Evolutionary conservation across 2,113 vertebrate genomes (phyloP), one percentile per base, ranked within the genome.

Genomic region (Catharus minimus): DNA sequence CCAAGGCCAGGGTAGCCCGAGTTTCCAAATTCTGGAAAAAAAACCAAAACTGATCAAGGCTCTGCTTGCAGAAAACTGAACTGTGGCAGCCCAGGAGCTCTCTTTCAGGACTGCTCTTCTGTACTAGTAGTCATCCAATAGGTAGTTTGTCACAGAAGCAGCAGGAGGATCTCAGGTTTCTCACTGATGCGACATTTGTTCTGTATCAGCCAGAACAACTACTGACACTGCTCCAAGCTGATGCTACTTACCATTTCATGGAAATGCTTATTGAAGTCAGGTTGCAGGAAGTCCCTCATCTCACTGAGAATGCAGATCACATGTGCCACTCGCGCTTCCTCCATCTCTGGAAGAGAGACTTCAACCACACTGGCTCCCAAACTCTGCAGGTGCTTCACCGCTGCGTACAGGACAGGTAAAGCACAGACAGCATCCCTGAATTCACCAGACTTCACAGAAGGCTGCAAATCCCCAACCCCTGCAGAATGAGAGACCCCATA

Each of bases 1-100:
- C 96, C 78, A 97, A 23, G 50, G 95, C 94, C 66, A 97, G 62
- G 62, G n/a, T 95, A 81, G 85, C 49, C 38, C 56, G 94, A 43
- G 96, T 96, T 17, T 97, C 97, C 89, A 97, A 74, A 79, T 96
- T 97, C 97, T 97, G 92, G 64, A 96, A 97, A 26, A 67, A 30
- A 86, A 82, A 92, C 33, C 33, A 77, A 28, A 80, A 75, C 5
- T 4, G 0, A 33, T 82, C 22, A 27, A 12, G 17, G 39, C 19
- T 82, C 46, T 86, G n/a, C 46, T 82, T 67, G 32, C 38, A 58
- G 67, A 71, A 89, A 73, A 76, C 11, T 50, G 49, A 64, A 56
- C 9, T 49, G 12, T 13, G 19, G 47, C 12, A 50, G 64, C n/a
- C 21, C 32, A 64, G 15, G 30, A 90, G 24, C 19, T 93, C 46